Evolutionary conservation across 1,140 invertebrate genomes (phyloP).

Genomic region (Drosophila biarmipes): DNA sequence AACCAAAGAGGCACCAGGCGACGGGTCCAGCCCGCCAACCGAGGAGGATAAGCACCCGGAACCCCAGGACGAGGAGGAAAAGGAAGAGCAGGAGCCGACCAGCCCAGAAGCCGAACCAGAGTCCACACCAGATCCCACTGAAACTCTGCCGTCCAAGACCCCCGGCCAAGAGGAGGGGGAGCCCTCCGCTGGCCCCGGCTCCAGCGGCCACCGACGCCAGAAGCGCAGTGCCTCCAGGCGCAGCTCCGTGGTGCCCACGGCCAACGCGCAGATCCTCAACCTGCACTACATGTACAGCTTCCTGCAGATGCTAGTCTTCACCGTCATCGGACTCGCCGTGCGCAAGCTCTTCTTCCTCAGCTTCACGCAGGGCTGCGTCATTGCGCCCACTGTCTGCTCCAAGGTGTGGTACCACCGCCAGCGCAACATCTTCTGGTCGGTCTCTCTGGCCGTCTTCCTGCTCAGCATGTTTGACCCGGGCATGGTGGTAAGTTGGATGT

Average conservation of each 20-base stretch:
- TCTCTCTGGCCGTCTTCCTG: conserved; percentile 78
- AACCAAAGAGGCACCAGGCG: conserved; percentile 21
- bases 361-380: conserved; percentile 81
- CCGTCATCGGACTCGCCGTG: conserved; percentile 68
- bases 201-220: conserved; percentile 14
- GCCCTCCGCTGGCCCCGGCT: background rate
- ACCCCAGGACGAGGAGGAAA: conserved; percentile 1
- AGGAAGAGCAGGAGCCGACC: background rate
- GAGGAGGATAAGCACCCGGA: background rate
- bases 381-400: conserved; percentile 79
- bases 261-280: conserved; percentile 56
- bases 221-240: conserved; percentile 21
- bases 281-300: conserved; percentile 80
- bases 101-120: background rate
- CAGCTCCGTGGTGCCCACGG: conserved; percentile 52
- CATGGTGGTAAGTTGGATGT: conserved; percentile 53
- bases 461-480: conserved; percentile 81
- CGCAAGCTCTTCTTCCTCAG: conserved; percentile 81
- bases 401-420: conserved; percentile 80
- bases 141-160: conserved; percentile 26
- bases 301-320: conserved; percentile 74
- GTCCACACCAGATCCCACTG: background rate
- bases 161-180: conserved; percentile 11
- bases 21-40: background rate
- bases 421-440: conserved; percentile 79